Percentiles rank a stretch among this genome's conserved stretches.
Conservation (phyloP, 2,888 invertebrate genomes). For the Anthophora plumipes region DNA sequence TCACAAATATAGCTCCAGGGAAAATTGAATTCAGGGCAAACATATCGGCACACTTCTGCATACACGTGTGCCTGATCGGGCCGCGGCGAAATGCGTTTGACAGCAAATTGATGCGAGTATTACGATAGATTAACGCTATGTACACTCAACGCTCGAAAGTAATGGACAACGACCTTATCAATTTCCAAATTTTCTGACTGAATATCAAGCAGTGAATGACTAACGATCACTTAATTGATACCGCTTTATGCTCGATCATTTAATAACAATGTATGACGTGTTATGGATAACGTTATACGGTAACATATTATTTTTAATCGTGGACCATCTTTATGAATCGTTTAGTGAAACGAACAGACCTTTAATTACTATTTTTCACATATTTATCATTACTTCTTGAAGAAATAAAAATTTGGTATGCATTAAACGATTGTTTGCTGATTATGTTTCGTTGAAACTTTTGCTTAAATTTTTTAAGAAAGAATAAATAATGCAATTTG, state of each 20-base stretch:
- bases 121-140: conserved; percentile 74
- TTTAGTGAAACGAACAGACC: neutral
- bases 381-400: neutral
- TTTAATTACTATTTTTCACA: too few species aligned
- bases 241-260: neutral
- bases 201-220: conserved; percentile 26
- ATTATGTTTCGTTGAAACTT: neutral
- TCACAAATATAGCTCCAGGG: conserved; percentile 49
- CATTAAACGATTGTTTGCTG: neutral
- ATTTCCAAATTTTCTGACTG: conserved; percentile 33
- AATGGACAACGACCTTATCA: conserved; percentile 46
- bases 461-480: too few species aligned
- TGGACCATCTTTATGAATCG: neutral
- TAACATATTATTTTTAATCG: too few species aligned
- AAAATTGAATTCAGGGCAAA: conserved; percentile 52
- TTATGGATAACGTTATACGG: neutral
- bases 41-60: conserved; percentile 15
- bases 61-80: neutral
- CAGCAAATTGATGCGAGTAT: conserved; percentile 72
- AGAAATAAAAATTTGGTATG: too few species aligned
- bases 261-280: neutral
- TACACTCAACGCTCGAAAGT: conserved; percentile 66
- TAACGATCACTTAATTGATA: conserved; percentile 28
- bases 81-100: conserved; percentile 67
- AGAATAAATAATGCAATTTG: too few species aligned